Conservation (phyloP, 2,113 vertebrate genomes). For the Catharus bicknelli region DNA sequence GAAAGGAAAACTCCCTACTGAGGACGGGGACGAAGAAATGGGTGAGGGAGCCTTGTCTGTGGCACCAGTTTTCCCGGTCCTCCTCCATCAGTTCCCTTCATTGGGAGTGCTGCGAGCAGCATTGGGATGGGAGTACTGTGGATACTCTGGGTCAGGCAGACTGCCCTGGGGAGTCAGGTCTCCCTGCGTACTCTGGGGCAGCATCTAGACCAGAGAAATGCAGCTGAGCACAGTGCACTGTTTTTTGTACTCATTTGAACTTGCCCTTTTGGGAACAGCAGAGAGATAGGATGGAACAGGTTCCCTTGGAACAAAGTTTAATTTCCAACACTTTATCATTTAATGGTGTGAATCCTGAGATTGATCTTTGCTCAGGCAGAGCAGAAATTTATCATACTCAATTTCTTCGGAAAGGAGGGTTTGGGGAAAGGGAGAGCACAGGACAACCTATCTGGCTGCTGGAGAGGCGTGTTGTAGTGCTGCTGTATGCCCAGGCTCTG, state of each 20-base stretch:
- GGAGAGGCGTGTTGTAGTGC: not conserved
- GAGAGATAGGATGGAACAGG: not conserved
- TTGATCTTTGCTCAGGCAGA: not conserved
- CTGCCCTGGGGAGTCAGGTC: not conserved
- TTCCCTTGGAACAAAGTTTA: not conserved
- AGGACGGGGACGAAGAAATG: not conserved
- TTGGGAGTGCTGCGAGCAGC: not conserved
- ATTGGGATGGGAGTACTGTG: rapidly evolving
- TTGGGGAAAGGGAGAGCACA: not conserved
- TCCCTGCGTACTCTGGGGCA: not conserved
- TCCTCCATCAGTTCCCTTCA: not conserved
- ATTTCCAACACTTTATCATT: not conserved
- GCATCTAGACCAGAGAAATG: not conserved
- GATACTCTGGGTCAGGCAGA: not conserved
- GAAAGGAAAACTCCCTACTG: not conserved
- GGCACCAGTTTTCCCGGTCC: not conserved
- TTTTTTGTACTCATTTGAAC: not conserved
- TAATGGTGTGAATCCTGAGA: not conserved
- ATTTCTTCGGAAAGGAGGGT: not conserved
- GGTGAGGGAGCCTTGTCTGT: not conserved
- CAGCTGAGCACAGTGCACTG: not conserved
- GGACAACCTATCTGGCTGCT: not conserved
- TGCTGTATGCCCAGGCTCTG: not conserved
- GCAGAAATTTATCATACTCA: not conserved
- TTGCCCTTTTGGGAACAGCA: not conserved